Conservation (phyloP, 1,140 invertebrate species). For the Cherax destructor region DNA sequence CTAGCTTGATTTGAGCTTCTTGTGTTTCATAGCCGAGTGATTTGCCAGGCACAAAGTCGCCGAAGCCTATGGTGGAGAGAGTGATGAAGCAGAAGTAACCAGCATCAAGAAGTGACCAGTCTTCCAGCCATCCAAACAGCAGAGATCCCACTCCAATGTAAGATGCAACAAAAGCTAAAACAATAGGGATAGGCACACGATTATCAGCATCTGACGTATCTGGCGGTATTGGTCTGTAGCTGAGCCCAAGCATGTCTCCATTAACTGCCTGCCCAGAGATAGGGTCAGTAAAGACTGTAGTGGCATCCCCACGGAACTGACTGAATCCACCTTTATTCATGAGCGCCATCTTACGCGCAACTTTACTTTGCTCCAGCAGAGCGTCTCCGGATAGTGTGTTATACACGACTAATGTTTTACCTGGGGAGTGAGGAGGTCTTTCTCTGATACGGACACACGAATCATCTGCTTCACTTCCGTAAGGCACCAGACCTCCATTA, state of each 20-base stretch:
- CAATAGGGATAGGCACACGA: constrained; percentile 52
- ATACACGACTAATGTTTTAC: constrained; percentile 71
- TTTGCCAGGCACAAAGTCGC: constrained; percentile 85
- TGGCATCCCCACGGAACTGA: constrained; percentile 41
- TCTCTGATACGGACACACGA: neutral
- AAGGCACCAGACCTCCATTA: constrained; percentile 22
- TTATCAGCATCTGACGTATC: constrained; percentile 64
- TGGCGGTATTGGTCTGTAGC: constrained; percentile 70
- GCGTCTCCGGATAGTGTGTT: constrained; percentile 71
- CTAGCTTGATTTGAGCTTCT: constrained; percentile 81
- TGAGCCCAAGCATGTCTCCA: constrained; percentile 68
- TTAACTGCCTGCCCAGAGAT: constrained; percentile 68
- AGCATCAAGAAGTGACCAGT: constrained; percentile 83
- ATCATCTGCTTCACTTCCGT: constrained; percentile 20
- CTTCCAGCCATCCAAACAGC: constrained; percentile 71
- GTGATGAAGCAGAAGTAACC: constrained; percentile 93
- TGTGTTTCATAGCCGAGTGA: constrained; percentile 78
- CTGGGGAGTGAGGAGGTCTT: constrained; percentile 47
- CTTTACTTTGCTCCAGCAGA: constrained; percentile 68
- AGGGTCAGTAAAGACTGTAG: constrained; percentile 69
- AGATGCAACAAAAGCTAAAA: constrained; percentile 48
- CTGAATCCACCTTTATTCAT: constrained; percentile 55
- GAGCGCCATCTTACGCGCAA: constrained; percentile 65
- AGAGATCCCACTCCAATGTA: constrained; percentile 52
- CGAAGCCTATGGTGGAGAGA: constrained; percentile 90